These are phyloP conservation scores for Capreolus pygargus DNA, from an alignment of 2,113 vertebrate genomes.

Conservation along the genomic window DNA sequence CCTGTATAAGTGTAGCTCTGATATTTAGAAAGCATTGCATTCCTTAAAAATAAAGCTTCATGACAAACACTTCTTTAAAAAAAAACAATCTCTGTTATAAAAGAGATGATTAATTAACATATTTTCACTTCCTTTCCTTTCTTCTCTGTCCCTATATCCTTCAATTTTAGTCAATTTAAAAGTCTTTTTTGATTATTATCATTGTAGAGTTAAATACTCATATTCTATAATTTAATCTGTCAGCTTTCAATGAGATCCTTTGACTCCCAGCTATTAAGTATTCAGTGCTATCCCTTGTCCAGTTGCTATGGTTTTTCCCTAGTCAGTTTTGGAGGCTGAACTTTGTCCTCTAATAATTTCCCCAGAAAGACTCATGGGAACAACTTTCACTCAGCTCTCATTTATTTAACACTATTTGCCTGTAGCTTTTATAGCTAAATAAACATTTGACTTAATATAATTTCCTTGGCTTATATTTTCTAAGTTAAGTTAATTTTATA, in stretches of 20 bases:
- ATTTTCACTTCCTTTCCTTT: slow-evolving; percentile 4
- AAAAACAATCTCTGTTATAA: neutral
- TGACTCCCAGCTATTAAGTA: neutral
- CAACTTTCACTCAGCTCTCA: neutral
- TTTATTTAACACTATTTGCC: neutral
- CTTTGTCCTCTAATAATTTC: slow-evolving; percentile 5
- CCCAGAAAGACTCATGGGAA: neutral
- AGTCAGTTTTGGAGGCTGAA: neutral
- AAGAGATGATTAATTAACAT: neutral
- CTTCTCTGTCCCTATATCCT: neutral
- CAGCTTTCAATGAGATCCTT: neutral
- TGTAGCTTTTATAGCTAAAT: neutral
- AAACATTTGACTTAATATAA: neutral
- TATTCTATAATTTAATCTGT: neutral
- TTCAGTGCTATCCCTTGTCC: fast-evolving
- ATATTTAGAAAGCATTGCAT: neutral
- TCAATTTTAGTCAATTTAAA: slow-evolving; percentile 11
- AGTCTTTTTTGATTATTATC: neutral
- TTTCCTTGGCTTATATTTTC: neutral
- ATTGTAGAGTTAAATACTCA: slow-evolving; percentile 1
- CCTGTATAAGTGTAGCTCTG: neutral
- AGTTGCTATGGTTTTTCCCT: neutral
- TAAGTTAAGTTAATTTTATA: neutral
- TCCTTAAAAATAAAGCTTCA: neutral
- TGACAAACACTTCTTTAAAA: neutral